These are phyloP conservation scores for Lasioglossum baleicum DNA, from an alignment of 1,140 invertebrate species.

Conservation along the genomic window DNA sequence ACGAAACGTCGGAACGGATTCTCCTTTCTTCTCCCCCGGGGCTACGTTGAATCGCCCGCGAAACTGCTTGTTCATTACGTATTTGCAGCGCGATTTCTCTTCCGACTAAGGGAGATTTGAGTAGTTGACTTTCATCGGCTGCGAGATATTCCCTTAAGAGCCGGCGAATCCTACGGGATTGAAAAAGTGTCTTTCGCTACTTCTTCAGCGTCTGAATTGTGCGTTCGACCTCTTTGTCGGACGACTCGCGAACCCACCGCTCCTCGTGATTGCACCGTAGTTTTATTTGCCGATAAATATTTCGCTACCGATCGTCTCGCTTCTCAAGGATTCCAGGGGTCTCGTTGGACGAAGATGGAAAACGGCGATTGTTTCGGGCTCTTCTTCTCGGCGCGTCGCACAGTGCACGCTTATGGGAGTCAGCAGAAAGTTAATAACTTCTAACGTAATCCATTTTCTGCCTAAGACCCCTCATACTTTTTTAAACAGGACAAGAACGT, in stretches of 20 bases:
- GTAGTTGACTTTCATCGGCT: conserved; percentile 11
- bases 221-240: not conserved
- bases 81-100: conserved; percentile 10
- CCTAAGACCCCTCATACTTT: too few species aligned
- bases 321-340: too few species aligned
- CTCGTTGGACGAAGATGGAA: too few species aligned
- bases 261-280: not conserved
- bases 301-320: not conserved
- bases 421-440: too few species aligned
- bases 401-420: too few species aligned
- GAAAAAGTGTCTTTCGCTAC: not conserved
- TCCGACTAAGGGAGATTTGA: conserved; percentile 5
- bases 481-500: too few species aligned
- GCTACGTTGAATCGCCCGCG: not conserved
- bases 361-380: too few species aligned
- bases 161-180: not conserved
- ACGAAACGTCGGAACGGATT: not conserved
- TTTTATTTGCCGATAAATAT: not conserved
- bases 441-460: too few species aligned
- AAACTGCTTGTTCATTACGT: conserved; percentile 18
- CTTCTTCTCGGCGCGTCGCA: too few species aligned
- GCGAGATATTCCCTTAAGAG: not conserved
- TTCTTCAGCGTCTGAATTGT: not conserved
- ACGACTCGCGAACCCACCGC: not conserved
- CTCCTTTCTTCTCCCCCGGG: not conserved